These are phyloP conservation scores for Clarias macrocephalus DNA, from an alignment of 2,113 vertebrate genomes.

Conservation along the genomic window DNA sequence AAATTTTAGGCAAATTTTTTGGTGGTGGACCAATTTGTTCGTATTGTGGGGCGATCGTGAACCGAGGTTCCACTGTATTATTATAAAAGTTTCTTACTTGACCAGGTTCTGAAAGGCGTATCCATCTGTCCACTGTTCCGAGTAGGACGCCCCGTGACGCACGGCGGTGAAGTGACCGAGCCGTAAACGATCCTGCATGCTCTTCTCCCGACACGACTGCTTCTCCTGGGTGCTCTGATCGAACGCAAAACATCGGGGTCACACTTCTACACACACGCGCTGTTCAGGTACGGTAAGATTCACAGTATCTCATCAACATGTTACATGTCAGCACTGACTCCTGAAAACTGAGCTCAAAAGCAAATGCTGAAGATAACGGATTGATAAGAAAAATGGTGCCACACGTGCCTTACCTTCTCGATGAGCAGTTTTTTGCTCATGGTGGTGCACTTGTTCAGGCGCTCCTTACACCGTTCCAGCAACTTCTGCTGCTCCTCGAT, in stretches of 20 bases:
- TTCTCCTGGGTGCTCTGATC: constrained; percentile 97
- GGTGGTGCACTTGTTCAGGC: constrained; percentile 98
- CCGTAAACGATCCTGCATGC: constrained; percentile 98
- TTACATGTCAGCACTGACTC: too few relatives aligned
- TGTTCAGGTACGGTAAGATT: background rate
- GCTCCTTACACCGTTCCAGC: constrained; percentile 98
- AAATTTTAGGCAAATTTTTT: too few relatives aligned
- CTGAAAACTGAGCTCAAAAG: too few relatives aligned
- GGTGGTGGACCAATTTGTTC: too few relatives aligned
- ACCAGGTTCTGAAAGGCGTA: constrained; percentile 99
- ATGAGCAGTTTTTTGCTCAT: constrained; percentile 99
- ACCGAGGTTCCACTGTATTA: background rate
- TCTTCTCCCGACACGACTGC: constrained; percentile 96
- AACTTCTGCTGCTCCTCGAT: constrained; percentile 99
- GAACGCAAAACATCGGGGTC: constrained; percentile 32
- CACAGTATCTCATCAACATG: background rate
- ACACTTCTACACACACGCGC: constrained; percentile 19
- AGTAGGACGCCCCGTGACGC: constrained; percentile 96
- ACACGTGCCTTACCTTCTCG: constrained; percentile 83
- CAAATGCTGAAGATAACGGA: background rate
- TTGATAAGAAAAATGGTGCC: background rate
- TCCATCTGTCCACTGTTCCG: constrained; percentile 98
- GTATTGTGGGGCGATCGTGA: too few relatives aligned
- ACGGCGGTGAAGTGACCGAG: constrained; percentile 99
- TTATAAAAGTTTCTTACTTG: constrained; percentile 78